These are phyloP conservation scores for Rhinichthys klamathensis DNA, from an alignment of 2,113 vertebrate genomes.

Conservation along the genomic window DNA sequence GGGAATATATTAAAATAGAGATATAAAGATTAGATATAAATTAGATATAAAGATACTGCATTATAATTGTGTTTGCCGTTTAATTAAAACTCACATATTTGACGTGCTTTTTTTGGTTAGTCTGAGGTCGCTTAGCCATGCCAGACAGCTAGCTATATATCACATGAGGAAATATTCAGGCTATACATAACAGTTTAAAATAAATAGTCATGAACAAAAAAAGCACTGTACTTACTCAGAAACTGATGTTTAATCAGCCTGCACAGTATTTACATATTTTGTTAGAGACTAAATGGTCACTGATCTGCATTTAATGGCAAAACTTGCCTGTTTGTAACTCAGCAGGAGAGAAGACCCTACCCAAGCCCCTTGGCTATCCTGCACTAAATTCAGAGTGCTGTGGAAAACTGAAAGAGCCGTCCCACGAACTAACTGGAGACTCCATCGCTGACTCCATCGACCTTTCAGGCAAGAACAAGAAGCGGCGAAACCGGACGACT, in stretches of 20 bases:
- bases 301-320: neutral
- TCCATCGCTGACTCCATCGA: constrained; percentile 80
- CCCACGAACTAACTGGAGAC: constrained; percentile 64
- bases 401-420: constrained; percentile 70
- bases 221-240: neutral
- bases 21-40: neutral
- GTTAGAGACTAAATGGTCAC: neutral
- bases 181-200: neutral
- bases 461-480: constrained; percentile 86
- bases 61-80: neutral
- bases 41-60: neutral
- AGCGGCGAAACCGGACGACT: constrained; percentile 90
- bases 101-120: neutral
- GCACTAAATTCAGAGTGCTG: constrained; percentile 77
- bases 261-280: neutral
- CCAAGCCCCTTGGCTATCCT: constrained; percentile 79
- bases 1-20: neutral
- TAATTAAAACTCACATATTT: neutral
- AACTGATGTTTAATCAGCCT: neutral
- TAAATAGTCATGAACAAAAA: neutral
- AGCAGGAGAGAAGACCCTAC: constrained; percentile 78
- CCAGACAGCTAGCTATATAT: neutral
- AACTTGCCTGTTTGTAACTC: constrained; percentile 6
- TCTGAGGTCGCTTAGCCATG: neutral
- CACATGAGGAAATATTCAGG: neutral